Evolutionary conservation across 2,797 vertebrate species (phyloP), one percentile per base, ranked within the genome.

Genomic region (Tadarida brasiliensis): DNA sequence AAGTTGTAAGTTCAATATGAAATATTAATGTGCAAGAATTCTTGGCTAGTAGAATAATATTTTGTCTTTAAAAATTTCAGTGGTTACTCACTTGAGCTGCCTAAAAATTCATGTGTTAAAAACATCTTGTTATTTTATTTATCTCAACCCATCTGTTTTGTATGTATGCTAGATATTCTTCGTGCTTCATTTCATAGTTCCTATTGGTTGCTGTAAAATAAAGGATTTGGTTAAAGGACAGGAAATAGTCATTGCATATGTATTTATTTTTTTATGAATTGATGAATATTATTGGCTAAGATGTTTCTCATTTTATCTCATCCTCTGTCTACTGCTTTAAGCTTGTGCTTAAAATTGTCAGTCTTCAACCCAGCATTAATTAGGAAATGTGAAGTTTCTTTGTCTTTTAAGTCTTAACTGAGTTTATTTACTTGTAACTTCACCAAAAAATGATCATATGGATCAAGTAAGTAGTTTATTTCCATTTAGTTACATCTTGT

Each of bases 251-350:
- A 82, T 84, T 89, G 12, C 54, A 51, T 93, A 65, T 59, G 33
- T 86, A 12, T 91, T 95, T 49, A 73, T 86, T 96, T 92, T 92
- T 92, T 78, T 89, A 87, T 93, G 59, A 96, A 76, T 51, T 86
- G 39, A 71, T 89, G 2, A 54, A 67, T 95, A 47, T 87, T 59
- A 44, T 74, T 91, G 54, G 14, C 51, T 87, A 88, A 92, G 87
- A 74, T 89, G 16, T 94, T 95, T 88, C 71, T 93, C 11, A 85
- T 92, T 92, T 95, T 82, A 74, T 59, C 39, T 68, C 65, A 90
- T 77, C 33, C 11, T 16, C 20, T 89, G 26, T 65, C 49, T 88
- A 74, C 16, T 87, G 54, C 73, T 76, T 77, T 93, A 96, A 81
- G n/a, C n/a, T 94, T 76, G 49, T 96, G 54, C 20, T 91, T 65